Conservation (phyloP, 2,113 vertebrate genomes). For the Pica pica region DNA sequence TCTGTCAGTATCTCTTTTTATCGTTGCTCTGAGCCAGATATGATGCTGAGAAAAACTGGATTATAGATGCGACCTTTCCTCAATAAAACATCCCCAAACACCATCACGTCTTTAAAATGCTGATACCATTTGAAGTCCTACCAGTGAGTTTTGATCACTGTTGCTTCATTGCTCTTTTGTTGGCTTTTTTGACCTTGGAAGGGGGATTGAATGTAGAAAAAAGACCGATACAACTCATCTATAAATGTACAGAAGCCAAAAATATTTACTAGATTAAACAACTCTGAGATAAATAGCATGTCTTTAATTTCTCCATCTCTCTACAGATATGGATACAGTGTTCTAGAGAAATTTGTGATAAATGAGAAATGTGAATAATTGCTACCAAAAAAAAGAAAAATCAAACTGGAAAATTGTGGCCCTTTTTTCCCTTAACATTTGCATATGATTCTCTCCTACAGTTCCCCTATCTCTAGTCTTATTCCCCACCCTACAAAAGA, state of each 20-base stretch:
- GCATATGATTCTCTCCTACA: neutral
- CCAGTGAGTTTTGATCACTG: neutral
- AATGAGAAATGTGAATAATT: neutral
- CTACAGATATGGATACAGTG: neutral
- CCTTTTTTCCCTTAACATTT: neutral
- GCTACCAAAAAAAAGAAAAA: neutral
- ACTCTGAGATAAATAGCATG: neutral
- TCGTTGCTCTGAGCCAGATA: slow-evolving; percentile 44
- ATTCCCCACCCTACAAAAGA: neutral
- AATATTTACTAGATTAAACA: neutral
- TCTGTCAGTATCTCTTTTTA: slow-evolving; percentile 41
- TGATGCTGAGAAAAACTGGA: slow-evolving; percentile 27
- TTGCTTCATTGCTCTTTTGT: neutral
- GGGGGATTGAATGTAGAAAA: neutral
- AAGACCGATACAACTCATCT: neutral
- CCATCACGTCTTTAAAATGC: neutral
- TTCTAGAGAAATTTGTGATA: neutral
- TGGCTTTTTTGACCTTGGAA: neutral
- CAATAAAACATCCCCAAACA: neutral
- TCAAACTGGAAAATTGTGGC: neutral
- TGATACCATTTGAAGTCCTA: neutral
- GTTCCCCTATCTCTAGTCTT: neutral
- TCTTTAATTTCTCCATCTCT: neutral
- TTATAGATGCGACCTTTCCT: slow-evolving; percentile 1
- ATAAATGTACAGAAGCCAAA: neutral